A percentile compares a stretch with the other conserved stretches of the same genome.
Evolutionary conservation across 2,797 vertebrate species (phyloP).

Genomic region (Microcaecilia unicolor): DNA sequence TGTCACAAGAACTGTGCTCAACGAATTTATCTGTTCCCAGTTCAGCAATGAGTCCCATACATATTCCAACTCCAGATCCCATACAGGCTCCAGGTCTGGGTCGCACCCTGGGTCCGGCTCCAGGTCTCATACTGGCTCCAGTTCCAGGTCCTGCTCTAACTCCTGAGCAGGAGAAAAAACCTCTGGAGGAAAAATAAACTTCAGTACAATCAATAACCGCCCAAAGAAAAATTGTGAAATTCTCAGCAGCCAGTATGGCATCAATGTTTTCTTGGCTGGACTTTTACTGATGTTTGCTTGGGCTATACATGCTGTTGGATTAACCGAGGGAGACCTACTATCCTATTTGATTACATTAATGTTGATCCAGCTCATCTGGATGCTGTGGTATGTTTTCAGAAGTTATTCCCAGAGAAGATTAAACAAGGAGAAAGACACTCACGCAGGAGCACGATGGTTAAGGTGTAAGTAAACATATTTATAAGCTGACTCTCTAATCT

Average conservation of each 20-base stretch:
- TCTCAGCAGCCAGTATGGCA: slow-evolving; percentile 89
- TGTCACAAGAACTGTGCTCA: no score
- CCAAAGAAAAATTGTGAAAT: slow-evolving; percentile 82
- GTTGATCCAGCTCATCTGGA: slow-evolving; percentile 87
- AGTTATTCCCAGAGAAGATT: slow-evolving; percentile 59
- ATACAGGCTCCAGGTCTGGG: no score
- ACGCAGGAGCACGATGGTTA: slow-evolving; percentile 86
- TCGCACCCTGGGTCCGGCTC: no score
- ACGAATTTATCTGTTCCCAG: no score
- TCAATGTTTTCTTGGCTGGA: slow-evolving; percentile 79
- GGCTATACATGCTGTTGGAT: slow-evolving; percentile 63
- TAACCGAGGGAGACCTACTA: slow-evolving; percentile 71
- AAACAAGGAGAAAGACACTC: slow-evolving; percentile 69
- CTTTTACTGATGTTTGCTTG: slow-evolving; percentile 79
- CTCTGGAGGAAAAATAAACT: neutral
- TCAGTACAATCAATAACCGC: slow-evolving; percentile 41
- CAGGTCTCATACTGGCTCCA: no score
- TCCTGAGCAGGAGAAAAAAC: neutral
- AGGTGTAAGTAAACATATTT: slow-evolving; percentile 68
- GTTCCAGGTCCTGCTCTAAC: no score
- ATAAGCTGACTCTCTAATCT: no score
- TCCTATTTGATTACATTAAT: slow-evolving; percentile 77
- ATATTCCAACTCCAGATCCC: no score
- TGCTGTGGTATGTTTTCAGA: slow-evolving; percentile 86
- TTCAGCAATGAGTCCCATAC: no score